Evolutionary conservation across 2,113 vertebrate species (phyloP).

Genomic region (Crotalus tigris): DNA sequence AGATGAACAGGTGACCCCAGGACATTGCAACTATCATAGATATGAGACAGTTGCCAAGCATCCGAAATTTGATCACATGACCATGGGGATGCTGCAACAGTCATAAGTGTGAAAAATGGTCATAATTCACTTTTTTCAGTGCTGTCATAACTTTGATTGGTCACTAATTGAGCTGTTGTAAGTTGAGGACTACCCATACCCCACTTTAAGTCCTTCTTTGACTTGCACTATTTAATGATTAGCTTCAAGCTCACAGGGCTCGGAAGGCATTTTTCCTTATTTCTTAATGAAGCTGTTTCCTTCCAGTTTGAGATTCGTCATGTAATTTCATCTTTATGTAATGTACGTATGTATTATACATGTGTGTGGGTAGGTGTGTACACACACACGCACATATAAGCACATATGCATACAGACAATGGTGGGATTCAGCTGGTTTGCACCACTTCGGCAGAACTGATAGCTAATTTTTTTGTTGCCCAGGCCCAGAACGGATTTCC

Average conservation of each 20-base stretch:
- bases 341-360: background rate
- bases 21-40: no score
- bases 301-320: background rate
- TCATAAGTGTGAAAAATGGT: background rate
- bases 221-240: background rate
- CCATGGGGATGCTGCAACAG: background rate
- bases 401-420: background rate
- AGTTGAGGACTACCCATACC: background rate
- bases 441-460: no score
- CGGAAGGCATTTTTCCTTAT: background rate
- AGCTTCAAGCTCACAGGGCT: background rate
- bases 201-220: background rate
- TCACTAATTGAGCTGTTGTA: background rate
- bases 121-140: background rate
- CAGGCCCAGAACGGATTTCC: no score
- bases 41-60: no score
- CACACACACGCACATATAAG: background rate
- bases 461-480: no score
- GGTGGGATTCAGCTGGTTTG: no score
- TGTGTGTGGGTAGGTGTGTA: background rate
- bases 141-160: background rate
- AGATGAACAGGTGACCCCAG: no score
- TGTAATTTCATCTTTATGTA: background rate
- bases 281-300: background rate
- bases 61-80: no score